A percentile compares a stretch with the other conserved stretches of the same genome.
Conservation (phyloP, 2,113 vertebrate species). For the Tapirus terrestris region DNA sequence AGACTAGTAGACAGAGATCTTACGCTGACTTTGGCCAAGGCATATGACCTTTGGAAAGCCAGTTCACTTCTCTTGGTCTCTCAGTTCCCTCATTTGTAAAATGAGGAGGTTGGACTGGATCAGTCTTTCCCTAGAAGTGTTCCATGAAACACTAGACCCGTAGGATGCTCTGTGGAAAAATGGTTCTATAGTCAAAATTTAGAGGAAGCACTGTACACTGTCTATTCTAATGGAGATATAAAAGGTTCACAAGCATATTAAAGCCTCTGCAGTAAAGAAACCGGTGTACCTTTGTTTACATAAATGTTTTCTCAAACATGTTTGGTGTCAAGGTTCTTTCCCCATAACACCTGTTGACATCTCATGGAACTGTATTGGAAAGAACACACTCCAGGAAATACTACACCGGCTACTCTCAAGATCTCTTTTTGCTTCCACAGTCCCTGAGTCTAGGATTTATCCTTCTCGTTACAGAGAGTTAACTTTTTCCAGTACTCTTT, state of each 20-base stretch:
- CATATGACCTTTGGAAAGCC: background rate
- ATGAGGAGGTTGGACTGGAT: slow-evolving; percentile 31
- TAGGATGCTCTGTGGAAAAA: background rate
- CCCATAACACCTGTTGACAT: background rate
- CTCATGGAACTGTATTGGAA: background rate
- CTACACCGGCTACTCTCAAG: background rate
- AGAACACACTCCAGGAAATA: background rate
- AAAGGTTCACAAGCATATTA: background rate
- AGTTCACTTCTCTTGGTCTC: background rate
- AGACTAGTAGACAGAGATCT: background rate
- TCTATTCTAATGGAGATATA: background rate
- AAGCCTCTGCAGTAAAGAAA: background rate
- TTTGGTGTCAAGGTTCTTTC: background rate
- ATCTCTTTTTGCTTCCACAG: background rate
- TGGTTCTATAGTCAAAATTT: background rate
- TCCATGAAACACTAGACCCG: background rate
- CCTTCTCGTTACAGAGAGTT: slow-evolving; percentile 11
- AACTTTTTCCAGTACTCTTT: background rate
- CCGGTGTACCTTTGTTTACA: background rate
- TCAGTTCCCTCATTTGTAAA: slow-evolving; percentile 48
- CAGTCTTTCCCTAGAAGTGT: slow-evolving; percentile 6
- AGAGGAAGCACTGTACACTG: background rate
- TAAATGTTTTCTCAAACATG: background rate
- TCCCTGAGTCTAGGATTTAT: background rate
- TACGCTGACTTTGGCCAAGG: background rate